phyloP scores from a whole-genome alignment of 2,113 vertebrate species.

The Paracanthobrama guichenoti region DNA sequence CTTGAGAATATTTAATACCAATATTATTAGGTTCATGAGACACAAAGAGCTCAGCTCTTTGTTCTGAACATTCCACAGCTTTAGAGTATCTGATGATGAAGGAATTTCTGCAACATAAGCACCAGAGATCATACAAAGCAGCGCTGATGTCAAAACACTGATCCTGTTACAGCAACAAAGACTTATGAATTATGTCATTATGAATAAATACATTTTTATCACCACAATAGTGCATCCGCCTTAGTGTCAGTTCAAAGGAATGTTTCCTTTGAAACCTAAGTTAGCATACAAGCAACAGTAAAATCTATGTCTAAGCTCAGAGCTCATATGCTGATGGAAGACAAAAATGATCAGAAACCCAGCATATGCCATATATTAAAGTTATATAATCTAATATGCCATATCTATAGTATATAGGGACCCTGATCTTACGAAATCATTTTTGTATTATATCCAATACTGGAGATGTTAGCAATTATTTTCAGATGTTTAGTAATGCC shows the following conservation, averaged over 20 bases:
- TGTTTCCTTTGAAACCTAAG: not conserved
- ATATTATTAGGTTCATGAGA: constrained; percentile 2
- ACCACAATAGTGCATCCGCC: not conserved
- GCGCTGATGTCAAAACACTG: constrained; percentile 3
- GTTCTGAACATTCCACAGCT: not conserved
- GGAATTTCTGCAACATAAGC: not conserved
- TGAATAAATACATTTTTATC: not conserved
- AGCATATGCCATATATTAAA: not conserved
- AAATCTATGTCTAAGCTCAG: not conserved
- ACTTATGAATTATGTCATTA: not conserved
- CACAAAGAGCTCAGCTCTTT: not conserved
- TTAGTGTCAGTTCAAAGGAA: not conserved
- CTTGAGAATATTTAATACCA: constrained; percentile 4
- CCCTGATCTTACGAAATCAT: not conserved
- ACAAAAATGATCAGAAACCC: not conserved
- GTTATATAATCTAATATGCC: not conserved
- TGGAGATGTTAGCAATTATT: not conserved
- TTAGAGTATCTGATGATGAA: not conserved
- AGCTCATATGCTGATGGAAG: not conserved
- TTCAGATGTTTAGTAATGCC: not conserved
- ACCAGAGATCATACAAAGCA: not conserved
- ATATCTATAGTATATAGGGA: not conserved
- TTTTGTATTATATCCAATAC: not conserved
- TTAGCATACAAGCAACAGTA: not conserved
- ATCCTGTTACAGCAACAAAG: constrained; percentile 16